A percentile compares a stretch with the other conserved stretches of the same genome.
phyloP scores from a whole-genome alignment of 2,888 invertebrate genomes.

The Lissocephala sabroskyi region DNA sequence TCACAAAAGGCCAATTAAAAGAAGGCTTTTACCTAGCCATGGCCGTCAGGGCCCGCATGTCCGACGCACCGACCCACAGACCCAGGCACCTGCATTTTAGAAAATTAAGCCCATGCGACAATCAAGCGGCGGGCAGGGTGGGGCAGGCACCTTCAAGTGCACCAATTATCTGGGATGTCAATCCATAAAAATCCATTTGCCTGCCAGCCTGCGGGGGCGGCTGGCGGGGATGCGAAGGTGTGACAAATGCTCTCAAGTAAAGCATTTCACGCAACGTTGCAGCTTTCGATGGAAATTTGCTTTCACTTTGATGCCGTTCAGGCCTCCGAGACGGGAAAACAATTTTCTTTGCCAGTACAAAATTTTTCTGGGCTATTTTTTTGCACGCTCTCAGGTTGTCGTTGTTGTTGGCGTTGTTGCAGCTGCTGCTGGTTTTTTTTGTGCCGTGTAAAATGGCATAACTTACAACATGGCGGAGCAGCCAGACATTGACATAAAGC shows the following conservation, averaged over 20 bases:
- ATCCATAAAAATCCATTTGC: constrained; percentile 64
- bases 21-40: constrained; percentile 35
- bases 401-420: background rate
- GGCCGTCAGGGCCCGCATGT: too few relatives aligned
- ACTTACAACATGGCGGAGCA: constrained; percentile 54
- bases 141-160: constrained; percentile 45
- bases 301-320: constrained; percentile 48
- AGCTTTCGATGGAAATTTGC: constrained; percentile 62
- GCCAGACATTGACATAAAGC: constrained; percentile 61
- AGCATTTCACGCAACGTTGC: constrained; percentile 65
- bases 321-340: constrained; percentile 31
- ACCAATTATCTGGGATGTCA: constrained; percentile 57
- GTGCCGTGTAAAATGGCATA: constrained; percentile 46
- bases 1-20: constrained; percentile 44
- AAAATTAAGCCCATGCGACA: constrained; percentile 22
- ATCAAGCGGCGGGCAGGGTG: constrained; percentile 7
- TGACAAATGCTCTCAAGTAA: constrained; percentile 63
- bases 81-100: constrained; percentile 4
- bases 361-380: too few relatives aligned
- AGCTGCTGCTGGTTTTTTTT: constrained; percentile 1
- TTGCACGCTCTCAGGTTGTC: too few relatives aligned
- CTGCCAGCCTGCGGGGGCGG: constrained; percentile 16
- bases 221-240: constrained; percentile 34
- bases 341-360: constrained; percentile 60
- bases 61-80: too few relatives aligned